Base-by-base conservation (phyloP, 2,797 vertebrate species). In the Eutrigla gurnardus region DNA sequence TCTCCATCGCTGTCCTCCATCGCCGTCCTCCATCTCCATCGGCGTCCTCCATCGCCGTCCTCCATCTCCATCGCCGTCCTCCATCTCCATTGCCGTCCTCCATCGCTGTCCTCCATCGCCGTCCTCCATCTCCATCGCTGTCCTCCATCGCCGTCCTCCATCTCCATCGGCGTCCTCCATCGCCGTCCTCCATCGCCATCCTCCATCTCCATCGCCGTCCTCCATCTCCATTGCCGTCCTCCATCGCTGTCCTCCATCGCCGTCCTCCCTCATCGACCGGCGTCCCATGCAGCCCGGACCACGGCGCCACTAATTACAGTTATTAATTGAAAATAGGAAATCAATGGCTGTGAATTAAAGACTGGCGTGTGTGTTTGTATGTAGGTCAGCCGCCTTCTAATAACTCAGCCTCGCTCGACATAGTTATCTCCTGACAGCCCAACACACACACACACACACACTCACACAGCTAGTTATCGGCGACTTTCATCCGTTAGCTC, bases 261-360 rank as follows among this genome's bases (percentile, higher is more conserved):
- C 25, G 33, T 77, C 8, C 63, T 60, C 40, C 18, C 70, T 89
- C 93, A 96, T 96, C 95, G 96, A 97, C 95, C 95, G 89, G 53
- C 89, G 74, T 77, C 93, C 76, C 92, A 84, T 86, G 77, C 86
- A 84, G 94, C 93, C 94, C 93, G 90, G 95, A 95, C 96, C 94
- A 94, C 92, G 95, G 95, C 90, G 93, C 94, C 95, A 94, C 96
- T 97, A 97, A 97, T 97, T 97, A 97, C 94, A 96, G 95, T 96
- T 97, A 98, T 97, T 97, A 97, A 98, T 98, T 97, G 96, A 92
- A 97, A 96, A 97, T 95, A 95, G 97, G 97, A 97, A 97, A 97
- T 98, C 97, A 87, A 97, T 97, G 90, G 76, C 89, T 93, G 92
- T 95, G 94, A 96, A 96, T 97, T 95, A 95, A 94, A 93, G 77